phyloP scores from a whole-genome alignment of 2,113 vertebrate genomes.

The Ciconia maguari region DNA sequence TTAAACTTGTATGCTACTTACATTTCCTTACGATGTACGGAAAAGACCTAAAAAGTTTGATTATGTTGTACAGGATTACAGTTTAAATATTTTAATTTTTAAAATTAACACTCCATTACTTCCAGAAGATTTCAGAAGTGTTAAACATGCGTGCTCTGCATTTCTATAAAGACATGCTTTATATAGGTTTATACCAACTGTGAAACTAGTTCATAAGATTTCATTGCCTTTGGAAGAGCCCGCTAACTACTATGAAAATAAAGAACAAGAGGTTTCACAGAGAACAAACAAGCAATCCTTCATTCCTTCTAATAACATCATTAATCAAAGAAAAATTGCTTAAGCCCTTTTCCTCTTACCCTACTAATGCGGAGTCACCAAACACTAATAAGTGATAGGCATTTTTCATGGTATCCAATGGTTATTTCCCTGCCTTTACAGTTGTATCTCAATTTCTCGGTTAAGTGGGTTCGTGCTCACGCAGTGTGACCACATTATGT shows the following conservation, averaged over 20 bases:
- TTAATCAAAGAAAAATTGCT: conserved; percentile 12
- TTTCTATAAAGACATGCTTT: not conserved
- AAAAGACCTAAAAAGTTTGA: not conserved
- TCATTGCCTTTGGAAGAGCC: not conserved
- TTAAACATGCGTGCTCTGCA: not conserved
- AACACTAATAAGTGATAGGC: not conserved
- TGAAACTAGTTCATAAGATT: not conserved
- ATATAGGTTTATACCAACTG: not conserved
- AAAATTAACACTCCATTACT: not conserved
- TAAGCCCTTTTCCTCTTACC: not conserved
- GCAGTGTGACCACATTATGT: not conserved
- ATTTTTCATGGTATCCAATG: not conserved
- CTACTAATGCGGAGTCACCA: not conserved
- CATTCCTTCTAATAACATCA: not conserved
- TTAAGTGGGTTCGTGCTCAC: not conserved
- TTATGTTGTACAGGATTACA: not conserved
- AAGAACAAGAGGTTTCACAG: not conserved
- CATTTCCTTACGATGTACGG: not conserved
- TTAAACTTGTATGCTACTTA: not conserved
- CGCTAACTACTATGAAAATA: not conserved
- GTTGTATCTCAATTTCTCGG: not conserved
- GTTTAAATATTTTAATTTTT: not conserved
- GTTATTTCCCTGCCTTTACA: not conserved
- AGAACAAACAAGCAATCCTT: not conserved
- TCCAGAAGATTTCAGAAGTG: not conserved